Base-by-base conservation (phyloP, 2,113 vertebrate genomes). In the Dicaeum eximium region DNA sequence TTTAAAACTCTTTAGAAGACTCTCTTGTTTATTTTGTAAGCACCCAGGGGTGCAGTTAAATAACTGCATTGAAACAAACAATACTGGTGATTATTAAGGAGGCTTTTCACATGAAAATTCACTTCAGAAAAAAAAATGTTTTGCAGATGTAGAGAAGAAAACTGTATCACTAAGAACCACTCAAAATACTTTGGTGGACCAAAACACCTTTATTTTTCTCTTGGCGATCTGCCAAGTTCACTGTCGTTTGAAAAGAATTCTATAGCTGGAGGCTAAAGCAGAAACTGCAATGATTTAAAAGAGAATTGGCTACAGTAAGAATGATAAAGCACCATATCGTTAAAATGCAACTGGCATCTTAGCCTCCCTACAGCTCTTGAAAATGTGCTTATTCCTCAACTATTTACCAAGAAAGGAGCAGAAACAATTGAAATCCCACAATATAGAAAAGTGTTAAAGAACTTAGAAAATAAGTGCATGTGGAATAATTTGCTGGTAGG, bases 301-400 rank as follows among this genome's bases (percentile, higher is more conserved):
- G 98, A 98, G 98, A 98, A 98, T 98, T 98, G 97, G 98, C 98
- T 98, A 99, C 98, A 98, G 98, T 98, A 97, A 92, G 97, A 97
- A 95, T 96, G 96, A 98, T 98, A 98, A 98, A 98, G 97, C 97
- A 95, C 97, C 97, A 96, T 98, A 98, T 98, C 98, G 98, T 98
- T 99, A 98, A 98, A 98, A 99, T 99, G 98, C 98, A 98, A 98
- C 98, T 96, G 96, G 98, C 98, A 98, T 98, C 98, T 97, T 97
- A 96, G 97, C 97, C 97, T 98, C 97, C 98, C 98, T 97, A 98
- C 97, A 98, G 98, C 97, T 98, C 97, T 97, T 93, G 96, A 97
- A 97, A 97, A 97, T 98, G 97, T 98, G 98, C 98, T 98, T 98
- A 98, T 97, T 98, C 98, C 97, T 98, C 97, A 98, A 98, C 98